Conservation (phyloP, 1,140 invertebrate genomes). For the Heliconius nattereri region DNA sequence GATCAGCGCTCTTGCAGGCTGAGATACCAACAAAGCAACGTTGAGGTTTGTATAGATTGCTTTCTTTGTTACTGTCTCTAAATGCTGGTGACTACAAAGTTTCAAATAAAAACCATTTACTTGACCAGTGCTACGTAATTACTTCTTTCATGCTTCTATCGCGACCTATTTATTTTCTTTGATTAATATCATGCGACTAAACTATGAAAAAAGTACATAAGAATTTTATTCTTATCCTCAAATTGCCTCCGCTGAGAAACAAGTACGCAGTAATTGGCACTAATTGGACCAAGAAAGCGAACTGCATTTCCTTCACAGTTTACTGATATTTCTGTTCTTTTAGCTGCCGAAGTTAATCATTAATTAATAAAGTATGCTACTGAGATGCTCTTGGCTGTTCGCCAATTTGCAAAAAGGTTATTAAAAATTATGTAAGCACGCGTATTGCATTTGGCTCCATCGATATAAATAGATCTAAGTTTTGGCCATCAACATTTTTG, state of each 20-base stretch:
- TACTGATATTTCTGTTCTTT: slow-evolving; percentile 17
- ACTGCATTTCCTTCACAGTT: slow-evolving; percentile 16
- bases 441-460: not conserved
- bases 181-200: not conserved
- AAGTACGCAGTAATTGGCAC: not conserved
- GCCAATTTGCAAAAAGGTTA: slow-evolving; percentile 27
- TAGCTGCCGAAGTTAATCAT: slow-evolving; percentile 22
- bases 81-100: not conserved
- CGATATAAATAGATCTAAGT: not conserved
- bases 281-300: slow-evolving; percentile 1
- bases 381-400: slow-evolving; percentile 21
- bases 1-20: slow-evolving; percentile 87
- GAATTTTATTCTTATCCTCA: not conserved
- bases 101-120: slow-evolving; percentile 11
- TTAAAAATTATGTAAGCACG: not conserved
- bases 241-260: not conserved
- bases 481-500: not conserved
- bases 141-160: not conserved
- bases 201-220: not conserved
- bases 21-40: slow-evolving; percentile 93
- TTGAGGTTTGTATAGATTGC: slow-evolving; percentile 84
- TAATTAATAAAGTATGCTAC: slow-evolving; percentile 33
- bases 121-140: not conserved
- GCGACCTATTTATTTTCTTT: not conserved
- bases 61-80: slow-evolving; percentile 23